Percentiles rank a stretch among this genome's conserved stretches.
phyloP scores from a whole-genome alignment of 2,797 vertebrate species.

The Melanotaenia parkinsoni region DNA sequence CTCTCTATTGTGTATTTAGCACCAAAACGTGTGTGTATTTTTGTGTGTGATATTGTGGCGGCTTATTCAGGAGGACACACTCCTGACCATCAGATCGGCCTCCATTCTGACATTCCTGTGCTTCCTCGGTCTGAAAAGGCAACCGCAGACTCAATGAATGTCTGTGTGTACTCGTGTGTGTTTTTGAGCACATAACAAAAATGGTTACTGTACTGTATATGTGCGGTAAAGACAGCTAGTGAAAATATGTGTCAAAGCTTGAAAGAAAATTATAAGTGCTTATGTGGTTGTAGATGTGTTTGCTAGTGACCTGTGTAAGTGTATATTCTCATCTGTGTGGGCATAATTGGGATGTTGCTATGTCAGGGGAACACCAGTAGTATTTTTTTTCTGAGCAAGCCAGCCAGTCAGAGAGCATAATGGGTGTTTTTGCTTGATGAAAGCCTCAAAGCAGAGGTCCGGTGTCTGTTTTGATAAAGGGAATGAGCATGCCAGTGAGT shows the following conservation, averaged over 20 bases:
- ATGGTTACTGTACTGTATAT: conserved; percentile 1
- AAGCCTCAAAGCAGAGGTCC: conserved; percentile 79
- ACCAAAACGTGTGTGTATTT: conserved; percentile 39
- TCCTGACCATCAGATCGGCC: conserved; percentile 79
- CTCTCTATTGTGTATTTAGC: conserved; percentile 60
- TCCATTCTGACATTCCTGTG: conserved; percentile 79
- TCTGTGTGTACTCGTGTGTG: conserved; percentile 6
- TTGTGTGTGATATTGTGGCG: conserved; percentile 44
- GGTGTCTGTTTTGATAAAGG: conserved; percentile 76
- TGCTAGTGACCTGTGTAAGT: conserved; percentile 66
- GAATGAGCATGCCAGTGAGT: conserved; percentile 75
- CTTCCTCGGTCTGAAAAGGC: conserved; percentile 69
- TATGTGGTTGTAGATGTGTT: conserved; percentile 48
- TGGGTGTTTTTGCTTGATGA: conserved; percentile 79
- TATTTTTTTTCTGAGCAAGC: conserved; percentile 43
- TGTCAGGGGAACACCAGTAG: conserved; percentile 75
- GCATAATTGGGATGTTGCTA: conserved; percentile 75
- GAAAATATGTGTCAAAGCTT: conserved; percentile 43
- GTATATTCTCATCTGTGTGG: conserved; percentile 67
- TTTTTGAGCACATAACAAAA: conserved; percentile 21
- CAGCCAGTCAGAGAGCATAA: conserved; percentile 73
- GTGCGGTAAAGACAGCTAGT: conserved; percentile 25
- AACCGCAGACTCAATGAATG: conserved; percentile 55
- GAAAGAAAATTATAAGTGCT: conserved; percentile 59
- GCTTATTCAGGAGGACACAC: conserved; percentile 75